Base-by-base conservation (phyloP, 2,797 vertebrate genomes). In the Oryzias sinensis region DNA sequence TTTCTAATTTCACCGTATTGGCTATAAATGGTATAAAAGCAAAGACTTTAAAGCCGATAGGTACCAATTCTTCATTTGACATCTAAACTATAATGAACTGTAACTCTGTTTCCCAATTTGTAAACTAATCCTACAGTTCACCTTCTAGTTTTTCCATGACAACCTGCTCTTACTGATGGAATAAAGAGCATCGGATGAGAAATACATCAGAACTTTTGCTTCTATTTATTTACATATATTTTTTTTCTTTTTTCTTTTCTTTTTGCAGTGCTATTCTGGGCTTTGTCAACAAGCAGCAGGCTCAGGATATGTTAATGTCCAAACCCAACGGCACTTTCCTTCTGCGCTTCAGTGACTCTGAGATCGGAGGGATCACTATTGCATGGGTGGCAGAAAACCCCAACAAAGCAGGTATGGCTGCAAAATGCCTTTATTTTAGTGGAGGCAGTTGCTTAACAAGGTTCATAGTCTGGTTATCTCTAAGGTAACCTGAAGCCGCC, bases 211-310 rank as follows among this genome's bases (percentile, higher is more conserved):
- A 25, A 25, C 25, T 50, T 54, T 0, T 20, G 8, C 33, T 33
- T 55, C 8, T 47, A 2, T 58, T 11, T 49, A 2, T 48, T 5
- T 51, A 1, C 43, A 14, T 52, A 2, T 33, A 33, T 9, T 11
- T 9, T 33, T 33, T 33, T 33, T 33, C 9, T 33, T 33, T 9
- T 33, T 33, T 33, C 1, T 27, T 27, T 6, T 5, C 1, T 6
- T 27, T 52, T 72, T 52, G 47, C 80, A 99, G 97, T 72, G 97
- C 97, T 9, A 99, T 99, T 65, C 59, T 98, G 86, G 97, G 97
- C 57, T 99, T 98, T 53, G 93, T 98, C 76, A 98, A 98, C 87
- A 99, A 99, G 87, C 97, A 99, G 80, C 96, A 98, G 78, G 97
- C 96, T 1, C 97, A 98, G 16, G 95, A 98, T 85, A 94, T 98